phyloP scores from a whole-genome alignment of 2,113 vertebrate species.

The Corythornis vintsioides region DNA sequence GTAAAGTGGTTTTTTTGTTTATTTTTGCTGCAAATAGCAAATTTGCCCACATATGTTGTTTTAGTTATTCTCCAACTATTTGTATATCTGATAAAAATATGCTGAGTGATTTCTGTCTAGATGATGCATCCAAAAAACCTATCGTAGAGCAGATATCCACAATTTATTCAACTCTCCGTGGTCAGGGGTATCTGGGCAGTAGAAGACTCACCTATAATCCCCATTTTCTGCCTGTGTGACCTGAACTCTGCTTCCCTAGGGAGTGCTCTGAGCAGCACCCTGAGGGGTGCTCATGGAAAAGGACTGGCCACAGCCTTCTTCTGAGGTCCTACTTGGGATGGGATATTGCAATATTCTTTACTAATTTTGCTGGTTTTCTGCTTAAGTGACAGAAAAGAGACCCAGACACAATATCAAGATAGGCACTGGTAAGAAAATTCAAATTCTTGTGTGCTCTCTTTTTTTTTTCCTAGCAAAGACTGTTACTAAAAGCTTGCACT shows the following conservation, averaged over 20 bases:
- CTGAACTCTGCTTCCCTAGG: neutral
- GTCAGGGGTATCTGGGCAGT: neutral
- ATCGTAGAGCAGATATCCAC: neutral
- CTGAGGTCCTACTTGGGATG: neutral
- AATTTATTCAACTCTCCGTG: neutral
- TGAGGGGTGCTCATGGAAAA: neutral
- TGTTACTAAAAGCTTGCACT: neutral
- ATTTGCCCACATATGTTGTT: neutral
- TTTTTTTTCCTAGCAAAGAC: neutral
- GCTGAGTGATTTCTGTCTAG: neutral
- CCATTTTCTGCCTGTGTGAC: neutral
- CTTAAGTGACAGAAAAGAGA: neutral
- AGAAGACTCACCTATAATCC: neutral
- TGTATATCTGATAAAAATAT: neutral
- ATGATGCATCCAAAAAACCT: neutral
- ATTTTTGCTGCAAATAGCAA: neutral
- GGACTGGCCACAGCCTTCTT: neutral
- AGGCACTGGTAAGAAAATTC: neutral
- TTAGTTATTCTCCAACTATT: neutral
- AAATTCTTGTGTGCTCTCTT: neutral
- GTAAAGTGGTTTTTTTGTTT: neutral
- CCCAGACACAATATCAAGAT: neutral
- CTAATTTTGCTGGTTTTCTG: neutral
- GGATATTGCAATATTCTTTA: neutral
- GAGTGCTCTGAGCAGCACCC: neutral